A percentile compares a stretch with the other conserved stretches of the same genome.
Evolutionary conservation across 2,113 vertebrate species (phyloP).

Genomic region (Serilophus lunatus): DNA sequence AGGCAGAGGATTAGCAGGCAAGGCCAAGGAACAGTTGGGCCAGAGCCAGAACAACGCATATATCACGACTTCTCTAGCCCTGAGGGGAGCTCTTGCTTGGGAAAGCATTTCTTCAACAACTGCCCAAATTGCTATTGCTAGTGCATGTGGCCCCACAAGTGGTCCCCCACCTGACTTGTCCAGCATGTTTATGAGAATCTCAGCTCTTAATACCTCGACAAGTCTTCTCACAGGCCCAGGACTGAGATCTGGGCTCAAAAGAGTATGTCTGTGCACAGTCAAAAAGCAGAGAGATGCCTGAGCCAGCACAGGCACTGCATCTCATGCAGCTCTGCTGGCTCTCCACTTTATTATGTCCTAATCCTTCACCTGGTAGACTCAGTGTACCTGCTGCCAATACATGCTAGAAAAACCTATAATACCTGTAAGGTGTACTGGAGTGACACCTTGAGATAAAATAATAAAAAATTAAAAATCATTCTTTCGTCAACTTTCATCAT

Average conservation of each 20-base stretch:
- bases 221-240: background rate
- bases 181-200: background rate
- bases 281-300: background rate
- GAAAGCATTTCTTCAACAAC: background rate
- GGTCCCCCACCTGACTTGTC: background rate
- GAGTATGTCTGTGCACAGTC: rapidly evolving
- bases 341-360: rapidly evolving
- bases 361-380: background rate
- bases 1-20: background rate
- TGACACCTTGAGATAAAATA: background rate
- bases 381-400: background rate
- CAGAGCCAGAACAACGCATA: background rate
- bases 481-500: background rate
- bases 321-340: background rate
- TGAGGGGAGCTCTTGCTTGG: background rate
- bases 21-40: constrained; percentile 1
- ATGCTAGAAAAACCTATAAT: background rate
- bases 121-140: rapidly evolving
- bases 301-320: background rate
- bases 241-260: background rate
- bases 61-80: background rate
- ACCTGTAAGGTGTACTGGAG: background rate
- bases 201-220: background rate
- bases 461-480: background rate
- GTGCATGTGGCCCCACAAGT: background rate